Percentiles rank a stretch among this genome's conserved stretches.
Conservation (phyloP, 2,113 vertebrate species). For the Blennius ocellaris region DNA sequence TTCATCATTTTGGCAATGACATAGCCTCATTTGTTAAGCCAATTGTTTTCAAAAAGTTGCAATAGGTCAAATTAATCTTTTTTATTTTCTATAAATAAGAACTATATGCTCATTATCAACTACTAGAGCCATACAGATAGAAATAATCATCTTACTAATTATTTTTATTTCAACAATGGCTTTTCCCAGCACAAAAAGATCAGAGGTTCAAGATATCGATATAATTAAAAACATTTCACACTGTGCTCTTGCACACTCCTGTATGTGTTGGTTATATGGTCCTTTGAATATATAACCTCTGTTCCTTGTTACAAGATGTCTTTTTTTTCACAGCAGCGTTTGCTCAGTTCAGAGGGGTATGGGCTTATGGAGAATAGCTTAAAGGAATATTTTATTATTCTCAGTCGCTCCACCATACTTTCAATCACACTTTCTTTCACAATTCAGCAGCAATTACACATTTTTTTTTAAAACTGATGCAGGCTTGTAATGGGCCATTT, state of each 20-base stretch:
- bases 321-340: not conserved
- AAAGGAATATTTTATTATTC: not conserved
- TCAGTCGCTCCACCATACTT: not conserved
- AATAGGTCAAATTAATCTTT: slow-evolving; percentile 10
- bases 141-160: too few relatives aligned
- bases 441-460: too few relatives aligned
- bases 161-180: too few relatives aligned
- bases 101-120: slow-evolving; percentile 5
- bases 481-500: too few relatives aligned
- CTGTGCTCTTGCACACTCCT: too few relatives aligned
- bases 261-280: not conserved
- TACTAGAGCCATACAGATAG: not conserved
- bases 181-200: not conserved
- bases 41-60: slow-evolving; percentile 5
- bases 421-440: too few relatives aligned
- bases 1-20: slow-evolving; percentile 40
- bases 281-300: not conserved
- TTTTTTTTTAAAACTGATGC: too few relatives aligned
- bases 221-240: not conserved
- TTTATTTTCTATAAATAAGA: not conserved
- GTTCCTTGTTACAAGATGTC: not conserved
- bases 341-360: not conserved
- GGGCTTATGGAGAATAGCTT: not conserved
- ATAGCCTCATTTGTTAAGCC: slow-evolving; percentile 30
- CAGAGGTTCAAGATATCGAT: not conserved